Evolutionary conservation across 1,140 invertebrate species (phyloP), one percentile per base, ranked within the genome.

Genomic region (Zaprionus vittiger): DNA sequence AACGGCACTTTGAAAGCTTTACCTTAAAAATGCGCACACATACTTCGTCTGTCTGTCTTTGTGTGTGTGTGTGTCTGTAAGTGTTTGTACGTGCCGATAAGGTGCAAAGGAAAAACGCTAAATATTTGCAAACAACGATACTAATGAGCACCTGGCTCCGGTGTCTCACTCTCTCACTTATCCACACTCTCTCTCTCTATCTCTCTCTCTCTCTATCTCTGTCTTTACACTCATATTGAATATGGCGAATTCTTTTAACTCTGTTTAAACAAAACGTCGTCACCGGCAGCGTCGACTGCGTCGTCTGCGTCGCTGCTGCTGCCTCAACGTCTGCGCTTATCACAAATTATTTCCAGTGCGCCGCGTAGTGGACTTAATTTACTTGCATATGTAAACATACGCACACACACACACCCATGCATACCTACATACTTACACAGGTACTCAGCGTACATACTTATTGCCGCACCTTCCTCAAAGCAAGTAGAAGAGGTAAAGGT

Each of bases 61-160:
- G 37, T 28, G n/a, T 17, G 47, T 70, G 28, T 60, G 65, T 56
- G 34, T 37, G 47, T 62, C 41, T 31, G 9, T 31, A 11, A 59
- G 20, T 73, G 69, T 56, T 22, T 49, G 52, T 70, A 79, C 81
- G 73, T 73, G 79, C 59, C 73, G 71, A 87, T 86, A 87, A 80
- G 65, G 38, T 65, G 73, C 28, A 65, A 64, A 62, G 73, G 22
- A 68, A 77, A 64, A 77, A 64, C 68, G 74, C 74, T 78, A 80
- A 83, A 78, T 80, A 82, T 86, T 83, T 78, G 80, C 83, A 82
- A 67, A 73, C 67, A 84, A 62, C 65, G 31, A 75, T 84, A 74
- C 55, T 59, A 69, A 34, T 49, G 55, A 57, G 60, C 52, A 63
- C 31, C 57, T 54, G 59, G 31, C 52, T 26, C 31, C 31, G 44